Percentiles rank a stretch among this genome's conserved stretches.
Evolutionary conservation across 2,113 vertebrate species (phyloP).

Genomic region (human (Homo sapiens)): GRCh38 chr6:84332501-84333000

Average conservation of each 20-base stretch:
- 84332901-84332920: neutral
- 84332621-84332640: neutral
- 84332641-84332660: neutral
- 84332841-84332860: neutral
- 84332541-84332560: neutral
- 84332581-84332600: neutral
- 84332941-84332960: neutral
- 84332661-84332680: neutral
- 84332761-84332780: neutral
- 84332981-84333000: neutral
- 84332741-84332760: neutral
- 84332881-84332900: neutral
- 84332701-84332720: neutral
- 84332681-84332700: neutral
- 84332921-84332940: neutral
- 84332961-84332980: neutral
- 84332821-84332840: neutral
- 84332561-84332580: neutral
- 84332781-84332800: neutral
- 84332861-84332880: neutral
- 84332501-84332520: neutral
- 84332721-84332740: neutral
- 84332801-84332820: neutral
- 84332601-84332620: neutral
- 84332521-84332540: neutral